Conservation (phyloP, 2,797 vertebrate species). For the Cryptoblepharus egeriae region DNA sequence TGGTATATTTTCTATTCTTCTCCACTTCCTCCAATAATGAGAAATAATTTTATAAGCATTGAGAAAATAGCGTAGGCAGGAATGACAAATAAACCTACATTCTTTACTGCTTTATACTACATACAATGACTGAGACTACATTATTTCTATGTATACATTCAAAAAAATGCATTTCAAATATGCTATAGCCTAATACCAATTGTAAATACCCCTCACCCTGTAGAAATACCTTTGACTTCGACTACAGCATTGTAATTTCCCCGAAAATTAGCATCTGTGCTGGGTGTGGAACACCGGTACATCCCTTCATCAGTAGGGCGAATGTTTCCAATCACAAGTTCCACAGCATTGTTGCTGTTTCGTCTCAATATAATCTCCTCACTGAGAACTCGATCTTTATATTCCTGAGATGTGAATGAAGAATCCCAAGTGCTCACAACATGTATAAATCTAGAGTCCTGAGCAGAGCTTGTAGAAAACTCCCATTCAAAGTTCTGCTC, state of each 20-base stretch:
- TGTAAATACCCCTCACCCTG: slow-evolving; percentile 65
- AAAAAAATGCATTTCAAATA: background rate
- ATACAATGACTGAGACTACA: background rate
- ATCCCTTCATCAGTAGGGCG: slow-evolving; percentile 81
- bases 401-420: slow-evolving; percentile 78
- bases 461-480: slow-evolving; percentile 64
- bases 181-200: background rate
- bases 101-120: background rate
- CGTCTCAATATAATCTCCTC: slow-evolving; percentile 82
- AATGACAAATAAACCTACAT: background rate
- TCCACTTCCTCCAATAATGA: slow-evolving; percentile 23
- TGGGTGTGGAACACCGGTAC: slow-evolving; percentile 90
- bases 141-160: background rate
- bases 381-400: slow-evolving; percentile 78
- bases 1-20: background rate
- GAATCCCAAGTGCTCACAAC: slow-evolving; percentile 91
- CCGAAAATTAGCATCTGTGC: slow-evolving; percentile 87
- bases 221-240: slow-evolving; percentile 85
- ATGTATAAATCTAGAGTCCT: slow-evolving; percentile 46
- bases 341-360: slow-evolving; percentile 81
- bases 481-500: slow-evolving; percentile 97
- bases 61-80: background rate
- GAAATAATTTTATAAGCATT: background rate
- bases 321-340: slow-evolving; percentile 85
- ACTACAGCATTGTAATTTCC: slow-evolving; percentile 91